These are phyloP conservation scores for Onychomys leucogaster DNA, from an alignment of 2,797 vertebrate species.

Conservation along the genomic window DNA sequence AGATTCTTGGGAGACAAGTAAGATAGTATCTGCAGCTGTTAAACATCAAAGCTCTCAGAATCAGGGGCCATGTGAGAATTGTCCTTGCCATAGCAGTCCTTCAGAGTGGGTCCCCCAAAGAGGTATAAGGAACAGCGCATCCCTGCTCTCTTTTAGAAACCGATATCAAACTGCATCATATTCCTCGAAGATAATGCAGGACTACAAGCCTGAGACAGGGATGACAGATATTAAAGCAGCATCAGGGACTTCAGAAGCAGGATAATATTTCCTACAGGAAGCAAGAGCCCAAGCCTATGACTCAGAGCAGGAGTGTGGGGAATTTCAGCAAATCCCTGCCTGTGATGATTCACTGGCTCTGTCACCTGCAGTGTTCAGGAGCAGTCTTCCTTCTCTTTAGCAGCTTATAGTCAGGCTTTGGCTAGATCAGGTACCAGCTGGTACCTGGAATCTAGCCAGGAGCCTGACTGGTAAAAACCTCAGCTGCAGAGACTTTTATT, in stretches of 20 bases:
- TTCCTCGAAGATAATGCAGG: neutral
- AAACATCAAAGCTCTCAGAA: neutral
- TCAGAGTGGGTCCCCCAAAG: neutral
- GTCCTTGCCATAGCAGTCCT: neutral
- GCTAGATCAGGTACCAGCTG: constrained; percentile 3
- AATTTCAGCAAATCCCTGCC: neutral
- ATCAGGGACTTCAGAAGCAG: neutral
- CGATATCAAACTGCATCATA: neutral
- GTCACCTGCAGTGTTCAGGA: neutral
- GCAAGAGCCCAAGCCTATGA: neutral
- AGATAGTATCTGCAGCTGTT: neutral
- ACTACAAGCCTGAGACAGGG: neutral
- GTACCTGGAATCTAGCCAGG: constrained; percentile 21
- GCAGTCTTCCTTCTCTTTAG: neutral
- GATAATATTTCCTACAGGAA: neutral
- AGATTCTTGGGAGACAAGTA: neutral
- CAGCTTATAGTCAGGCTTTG: neutral
- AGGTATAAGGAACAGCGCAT: neutral
- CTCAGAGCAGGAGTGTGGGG: neutral
- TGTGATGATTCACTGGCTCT: neutral
- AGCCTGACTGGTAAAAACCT: constrained; percentile 12
- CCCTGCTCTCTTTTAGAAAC: neutral
- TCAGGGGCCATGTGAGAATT: neutral
- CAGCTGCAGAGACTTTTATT: neutral
- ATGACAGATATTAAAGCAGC: neutral